A percentile compares a stretch with the other conserved stretches of the same genome.
These are phyloP conservation scores for Microcebus lehilahytsara DNA, from an alignment of 2,113 vertebrate species.

Conservation along the genomic window DNA sequence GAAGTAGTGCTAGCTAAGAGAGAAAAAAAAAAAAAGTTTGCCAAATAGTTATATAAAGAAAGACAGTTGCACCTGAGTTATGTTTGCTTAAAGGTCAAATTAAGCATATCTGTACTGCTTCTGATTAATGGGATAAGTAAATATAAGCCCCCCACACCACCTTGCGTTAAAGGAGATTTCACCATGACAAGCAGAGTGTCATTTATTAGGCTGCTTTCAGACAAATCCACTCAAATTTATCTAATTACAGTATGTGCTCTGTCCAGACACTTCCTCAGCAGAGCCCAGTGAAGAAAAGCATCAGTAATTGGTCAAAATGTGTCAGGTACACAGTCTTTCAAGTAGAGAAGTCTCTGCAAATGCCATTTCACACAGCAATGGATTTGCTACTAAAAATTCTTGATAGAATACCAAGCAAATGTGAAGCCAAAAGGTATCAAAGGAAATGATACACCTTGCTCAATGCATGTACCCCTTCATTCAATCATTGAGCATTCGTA, in stretches of 20 bases:
- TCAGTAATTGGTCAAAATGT: constrained; percentile 53
- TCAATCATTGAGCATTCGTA: background rate
- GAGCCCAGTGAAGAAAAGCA: background rate
- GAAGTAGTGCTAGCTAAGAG: background rate
- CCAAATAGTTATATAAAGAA: constrained; percentile 41
- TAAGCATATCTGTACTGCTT: background rate
- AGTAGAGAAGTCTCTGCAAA: background rate
- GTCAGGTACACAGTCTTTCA: constrained; percentile 27
- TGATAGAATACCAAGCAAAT: constrained; percentile 13
- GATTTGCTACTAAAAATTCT: constrained; percentile 23
- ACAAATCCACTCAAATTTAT: constrained; percentile 47
- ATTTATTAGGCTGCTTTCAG: constrained; percentile 34
- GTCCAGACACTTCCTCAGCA: constrained; percentile 19
- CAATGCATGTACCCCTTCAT: background rate
- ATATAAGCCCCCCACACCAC: background rate
- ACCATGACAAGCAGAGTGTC: constrained; percentile 20
- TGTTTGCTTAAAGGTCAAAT: constrained; percentile 63
- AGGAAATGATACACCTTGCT: background rate
- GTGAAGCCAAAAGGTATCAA: background rate
- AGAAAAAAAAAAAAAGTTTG: background rate
- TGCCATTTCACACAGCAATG: constrained; percentile 31
- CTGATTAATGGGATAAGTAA: constrained; percentile 43
- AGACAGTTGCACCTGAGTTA: background rate
- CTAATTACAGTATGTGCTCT: constrained; percentile 16
- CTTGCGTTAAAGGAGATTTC: background rate